These are phyloP conservation scores for Bovichtus variegatus DNA, from an alignment of 2,797 vertebrate species.

Conservation along the genomic window DNA sequence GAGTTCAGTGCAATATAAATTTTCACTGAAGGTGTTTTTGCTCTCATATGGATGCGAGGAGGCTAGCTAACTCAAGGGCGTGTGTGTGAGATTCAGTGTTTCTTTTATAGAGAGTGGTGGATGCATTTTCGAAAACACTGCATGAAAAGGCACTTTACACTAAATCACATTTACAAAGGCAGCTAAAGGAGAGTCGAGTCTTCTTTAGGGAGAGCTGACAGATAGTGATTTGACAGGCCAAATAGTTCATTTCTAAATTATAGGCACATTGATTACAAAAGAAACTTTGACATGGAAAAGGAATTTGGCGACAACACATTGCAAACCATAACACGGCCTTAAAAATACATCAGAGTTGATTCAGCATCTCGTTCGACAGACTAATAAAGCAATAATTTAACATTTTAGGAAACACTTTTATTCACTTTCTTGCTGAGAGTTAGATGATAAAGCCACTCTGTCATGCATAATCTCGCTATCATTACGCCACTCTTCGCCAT, in stretches of 20 bases:
- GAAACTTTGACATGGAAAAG: not conserved
- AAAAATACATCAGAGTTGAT: not conserved
- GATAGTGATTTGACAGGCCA: not conserved
- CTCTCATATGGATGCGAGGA: constrained; percentile 34
- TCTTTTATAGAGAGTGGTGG: not conserved
- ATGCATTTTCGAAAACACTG: constrained; percentile 31
- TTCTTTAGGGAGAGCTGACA: constrained; percentile 3
- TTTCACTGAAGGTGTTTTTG: constrained; percentile 49
- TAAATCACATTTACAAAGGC: constrained; percentile 31
- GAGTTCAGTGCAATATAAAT: constrained; percentile 41
- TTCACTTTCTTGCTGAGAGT: not conserved
- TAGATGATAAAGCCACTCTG: constrained; percentile 9
- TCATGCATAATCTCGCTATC: too few relatives aligned
- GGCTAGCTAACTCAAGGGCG: constrained; percentile 37
- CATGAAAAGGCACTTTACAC: constrained; percentile 29
- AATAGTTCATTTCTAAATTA: constrained; percentile 9
- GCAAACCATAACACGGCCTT: not conserved
- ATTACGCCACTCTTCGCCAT: too few relatives aligned
- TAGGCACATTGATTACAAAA: not conserved
- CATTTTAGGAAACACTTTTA: not conserved
- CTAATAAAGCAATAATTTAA: not conserved
- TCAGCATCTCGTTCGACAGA: not conserved
- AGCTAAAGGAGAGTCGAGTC: constrained; percentile 12
- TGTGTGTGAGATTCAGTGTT: not conserved
- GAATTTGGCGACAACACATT: not conserved